Evolutionary conservation across 2,888 invertebrate genomes (phyloP), one percentile per base, ranked within the genome.

Genomic region (Syritta pipiens): DNA sequence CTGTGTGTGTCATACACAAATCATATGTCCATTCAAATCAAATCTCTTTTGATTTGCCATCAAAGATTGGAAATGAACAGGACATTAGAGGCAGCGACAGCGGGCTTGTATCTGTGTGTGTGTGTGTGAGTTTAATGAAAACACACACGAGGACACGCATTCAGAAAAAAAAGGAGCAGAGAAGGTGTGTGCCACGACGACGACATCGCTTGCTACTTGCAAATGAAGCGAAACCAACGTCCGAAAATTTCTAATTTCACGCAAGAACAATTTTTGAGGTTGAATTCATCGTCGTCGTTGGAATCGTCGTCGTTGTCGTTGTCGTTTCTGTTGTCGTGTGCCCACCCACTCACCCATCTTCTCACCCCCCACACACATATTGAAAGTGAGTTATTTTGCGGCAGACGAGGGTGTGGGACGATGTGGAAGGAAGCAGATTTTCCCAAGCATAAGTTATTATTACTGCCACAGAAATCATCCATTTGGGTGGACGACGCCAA

Each of bases 221-320:
- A 79, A 79, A 79, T 79, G 79, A 79, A 79, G 74, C 79, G 74
- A 79, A 68, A 63, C 71, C 71, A 77, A 53, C 63, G 79, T 79
- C 79, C 79, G 74, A 79, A 79, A 79, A 82, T 85, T 86, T 86
- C 85, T 86, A 86, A 86, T 86, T 86, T 86, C 85, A 86, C 85
- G 86, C 86, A 85, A 86, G 86, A 86, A 84, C 84, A 86, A 86
- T 85, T 86, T 86, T 85, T 86, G 85, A 84, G 86, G 85, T 85
- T 84, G 85, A 85, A 86, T 85, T 84, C 84, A 62, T 60, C 57
- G 69, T 55, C 17, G 20, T 37, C 49, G 32, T 53, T n/a, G n/a
- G n/a, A n/a, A n/a, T n/a, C n/a, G n/a, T 55, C 10, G 4, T 44
- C 10, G 10, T 22, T 6, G 32, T 30, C 17, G 26, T n/a, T n/a